Evolutionary conservation across 2,888 invertebrate species (phyloP).

Genomic region (Thysanoteuthis rhombus): DNA sequence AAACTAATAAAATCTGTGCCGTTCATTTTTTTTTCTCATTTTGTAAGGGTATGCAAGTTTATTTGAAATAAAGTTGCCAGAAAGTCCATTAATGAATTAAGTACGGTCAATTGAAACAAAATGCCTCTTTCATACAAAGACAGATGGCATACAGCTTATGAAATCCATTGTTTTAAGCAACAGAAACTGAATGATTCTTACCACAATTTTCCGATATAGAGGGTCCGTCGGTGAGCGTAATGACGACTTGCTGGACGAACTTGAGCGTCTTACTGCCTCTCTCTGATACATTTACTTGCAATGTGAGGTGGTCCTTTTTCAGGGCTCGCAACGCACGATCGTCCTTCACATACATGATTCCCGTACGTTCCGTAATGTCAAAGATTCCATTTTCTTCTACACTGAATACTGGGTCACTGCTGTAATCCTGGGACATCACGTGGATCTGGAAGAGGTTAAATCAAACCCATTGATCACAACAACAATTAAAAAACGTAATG

Average conservation of each 20-base stretch:
- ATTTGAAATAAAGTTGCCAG: no score
- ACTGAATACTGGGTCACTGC: not conserved
- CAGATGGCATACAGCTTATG: not conserved
- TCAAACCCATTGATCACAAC: not conserved
- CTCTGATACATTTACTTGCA: not conserved
- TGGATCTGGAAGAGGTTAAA: not conserved
- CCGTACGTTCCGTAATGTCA: slow-evolving; percentile 38
- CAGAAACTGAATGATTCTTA: not conserved
- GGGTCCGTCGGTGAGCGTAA: not conserved
- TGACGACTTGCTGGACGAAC: not conserved
- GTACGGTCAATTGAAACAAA: no score
- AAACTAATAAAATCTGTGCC: no score
- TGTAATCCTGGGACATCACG: not conserved
- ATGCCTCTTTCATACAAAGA: no score
- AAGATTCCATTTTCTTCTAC: slow-evolving; percentile 33
- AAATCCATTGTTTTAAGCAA: no score
- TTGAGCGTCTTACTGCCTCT: not conserved
- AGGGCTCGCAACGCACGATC: slow-evolving; percentile 29
- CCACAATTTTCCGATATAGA: not conserved
- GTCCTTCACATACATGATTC: slow-evolving; percentile 43
- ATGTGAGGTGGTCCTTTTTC: not conserved
- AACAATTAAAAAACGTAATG: no score
- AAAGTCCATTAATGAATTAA: no score
- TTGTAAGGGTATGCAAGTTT: no score
- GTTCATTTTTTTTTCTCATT: no score